Evolutionary conservation across 1,140 invertebrate species (phyloP), one percentile per base, ranked within the genome.

Genomic region (Rhagoletis pomonella): DNA sequence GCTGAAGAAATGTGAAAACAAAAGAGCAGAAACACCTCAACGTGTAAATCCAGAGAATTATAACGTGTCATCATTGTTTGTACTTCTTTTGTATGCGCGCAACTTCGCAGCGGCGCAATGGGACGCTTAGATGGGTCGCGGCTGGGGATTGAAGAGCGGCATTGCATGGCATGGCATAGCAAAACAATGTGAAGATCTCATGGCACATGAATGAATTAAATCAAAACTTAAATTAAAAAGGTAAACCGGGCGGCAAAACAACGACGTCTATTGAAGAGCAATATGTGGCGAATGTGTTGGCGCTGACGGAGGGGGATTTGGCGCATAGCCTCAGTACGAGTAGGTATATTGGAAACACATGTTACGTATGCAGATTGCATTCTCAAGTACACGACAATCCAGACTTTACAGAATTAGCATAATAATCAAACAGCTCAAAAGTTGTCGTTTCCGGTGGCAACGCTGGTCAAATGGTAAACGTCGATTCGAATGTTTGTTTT

Each of bases 51-150:
- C 59, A 44, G 12, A 62, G 84, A 85, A 60, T 85, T 85, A 85
- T 85, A 85, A 85, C 84, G 84, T 85, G 84, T 85, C 84, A 85
- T 85, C 84, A 85, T 85, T 85, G 59, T 85, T 85, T 85, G 44
- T 29, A 29, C 29, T 85, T 60, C 84, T 44, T 85, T 85, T 62
- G 84, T 85, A 55, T 55, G 47, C 73, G 47, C 47, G 44, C 73
- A 44, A 81, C 73, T 81, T 81, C 47, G 50, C 47, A 7, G 47
- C 47, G 73, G n/a, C 73, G 73, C 7, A 19, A 81, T 55, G 10
- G 73, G 19, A n/a, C 47, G 73, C 47, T 50, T 50, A 2, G n/a
- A 9, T 19, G 44, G 73, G 47, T 50, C 17, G 73, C 29, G 29
- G 29, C 29, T 29, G 29, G 29, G 29, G 29, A 29, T 29, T 29